Evolutionary conservation across 2,113 vertebrate species (phyloP), one percentile per base, ranked within the genome.

Genomic region (Ceratotherium simum): DNA sequence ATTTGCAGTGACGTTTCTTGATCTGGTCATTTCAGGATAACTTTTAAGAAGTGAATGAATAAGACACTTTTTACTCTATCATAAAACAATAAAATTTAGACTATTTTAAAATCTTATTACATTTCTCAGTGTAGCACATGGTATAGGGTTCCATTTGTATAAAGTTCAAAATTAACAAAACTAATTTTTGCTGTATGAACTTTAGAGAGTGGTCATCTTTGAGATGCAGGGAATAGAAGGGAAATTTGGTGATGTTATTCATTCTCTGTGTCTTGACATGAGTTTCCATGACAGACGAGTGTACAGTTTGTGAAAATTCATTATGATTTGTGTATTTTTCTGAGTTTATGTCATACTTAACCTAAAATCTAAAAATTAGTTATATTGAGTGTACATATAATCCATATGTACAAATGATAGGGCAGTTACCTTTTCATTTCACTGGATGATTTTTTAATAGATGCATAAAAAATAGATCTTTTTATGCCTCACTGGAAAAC

Each of bases 151-250:
- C 31, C 3, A 48, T 56, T 90, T 54, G 42, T 70, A 4, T 82
- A 27, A 65, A 21, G 8, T 64, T 76, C 25, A 85, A 8, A 42
- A 60, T 93, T 42, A 75, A 6, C 0, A 81, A 27, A 73, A 67
- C 8, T 27, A 76, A 65, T 39, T 14, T 67, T 85, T 36, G 4
- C 10, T 65, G 0, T 33, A n/a, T 67, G 33, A 84, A 46, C 56
- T 80, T 51, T 42, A 18, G 14, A 17, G 5, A 58, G 1, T 36
- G 5, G 13, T 88, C 83, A n/a, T 6, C 9, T 94, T 58, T 11
- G 5, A 81, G 3, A 9, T 60, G 0, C 1, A 48, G n/a, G 1
- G 0, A 70, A 33, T 33, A 5, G 4, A 36, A 58, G 11, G 20
- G 20, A 39, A 10, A 33, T 58, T 60, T n/a, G 25, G 4, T 18